Evolutionary conservation across 2,797 vertebrate species (phyloP).

Genomic region (Denticeps clupeoides): DNA sequence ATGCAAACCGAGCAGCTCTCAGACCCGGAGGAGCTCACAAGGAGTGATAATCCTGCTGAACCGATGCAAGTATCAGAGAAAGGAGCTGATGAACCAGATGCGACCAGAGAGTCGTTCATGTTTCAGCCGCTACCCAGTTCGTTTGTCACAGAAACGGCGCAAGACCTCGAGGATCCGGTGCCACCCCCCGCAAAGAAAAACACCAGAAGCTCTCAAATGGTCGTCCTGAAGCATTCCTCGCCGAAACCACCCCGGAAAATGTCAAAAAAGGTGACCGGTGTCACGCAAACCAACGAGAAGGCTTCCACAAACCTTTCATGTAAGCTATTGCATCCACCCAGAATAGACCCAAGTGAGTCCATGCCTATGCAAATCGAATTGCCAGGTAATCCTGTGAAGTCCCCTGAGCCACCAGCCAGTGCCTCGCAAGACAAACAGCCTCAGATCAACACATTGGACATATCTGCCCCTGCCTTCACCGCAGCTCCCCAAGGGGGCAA

Average conservation of each 20-base stretch:
- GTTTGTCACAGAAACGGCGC: slow-evolving; percentile 34
- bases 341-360: slow-evolving; percentile 29
- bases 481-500: not conserved
- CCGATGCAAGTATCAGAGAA: slow-evolving; percentile 10
- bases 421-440: slow-evolving; percentile 24
- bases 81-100: slow-evolving; percentile 13
- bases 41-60: slow-evolving; percentile 8
- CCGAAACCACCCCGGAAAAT: slow-evolving; percentile 66
- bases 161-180: slow-evolving; percentile 50
- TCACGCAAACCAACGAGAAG: slow-evolving; percentile 21
- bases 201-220: slow-evolving; percentile 61
- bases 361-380: slow-evolving; percentile 28
- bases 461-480: slow-evolving; percentile 10
- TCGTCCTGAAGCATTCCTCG: slow-evolving; percentile 67
- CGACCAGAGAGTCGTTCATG: slow-evolving; percentile 17
- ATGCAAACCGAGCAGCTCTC: slow-evolving; percentile 12
- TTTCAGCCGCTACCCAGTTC: slow-evolving; percentile 48
- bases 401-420: slow-evolving; percentile 23
- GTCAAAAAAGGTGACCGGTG: slow-evolving; percentile 53
- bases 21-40: slow-evolving; percentile 13
- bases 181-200: slow-evolving; percentile 48
- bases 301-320: slow-evolving; percentile 31
- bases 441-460: slow-evolving; percentile 9
- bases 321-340: slow-evolving; percentile 26
- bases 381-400: slow-evolving; percentile 20